Base-by-base conservation (phyloP, 2,797 vertebrate genomes). In the Astyanax mexicanus region DNA sequence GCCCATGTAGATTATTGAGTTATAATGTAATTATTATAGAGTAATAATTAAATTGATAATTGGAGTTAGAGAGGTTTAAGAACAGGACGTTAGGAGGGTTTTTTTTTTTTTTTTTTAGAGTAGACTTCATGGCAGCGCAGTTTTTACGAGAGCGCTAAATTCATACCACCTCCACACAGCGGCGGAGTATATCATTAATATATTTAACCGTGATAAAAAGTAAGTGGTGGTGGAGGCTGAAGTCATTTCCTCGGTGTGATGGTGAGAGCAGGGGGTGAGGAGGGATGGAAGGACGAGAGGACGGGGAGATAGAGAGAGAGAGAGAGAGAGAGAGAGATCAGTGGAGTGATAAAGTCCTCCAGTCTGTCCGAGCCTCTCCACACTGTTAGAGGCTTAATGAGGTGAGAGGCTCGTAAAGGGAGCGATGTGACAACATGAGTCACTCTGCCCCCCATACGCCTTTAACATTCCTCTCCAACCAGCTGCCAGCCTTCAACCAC, bases 341-440 rank as follows among this genome's bases (percentile, higher is more conserved):
- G 72, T 72, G 81, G 68, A 84, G 83, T 84, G 87, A 79, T 77
- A 80, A 69, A 84, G 87, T 80, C 83, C 84, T 84, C 80, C 85
- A 83, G 78, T 77, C 81, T 66, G 75, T 83, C 79, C 83, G 77
- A 79, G 81, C 83, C 82, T 86, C 84, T 87, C 87, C 75, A 80
- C 44, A 78, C 88, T 87, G 85, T 91, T 90, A 87, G 86, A 75
- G 83, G 84, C 80, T 86, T 92, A 93, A 91, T 91, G 90, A 90
- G 85, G 85, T 88, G 82, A 80, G 79, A 74, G 81, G 80, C 81
- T 81, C 84, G 84, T 86, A 84, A 90, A 91, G 82, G 80, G 81
- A 85, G 83, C 76, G 82, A 81, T 79, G 79, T 79, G 78, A 85
- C 83, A 84, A 83, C 83, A 78, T 81, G 81, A 91, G 78, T 86